phyloP scores from a whole-genome alignment of 2,113 vertebrate genomes.

The Perognathus longimembris region DNA sequence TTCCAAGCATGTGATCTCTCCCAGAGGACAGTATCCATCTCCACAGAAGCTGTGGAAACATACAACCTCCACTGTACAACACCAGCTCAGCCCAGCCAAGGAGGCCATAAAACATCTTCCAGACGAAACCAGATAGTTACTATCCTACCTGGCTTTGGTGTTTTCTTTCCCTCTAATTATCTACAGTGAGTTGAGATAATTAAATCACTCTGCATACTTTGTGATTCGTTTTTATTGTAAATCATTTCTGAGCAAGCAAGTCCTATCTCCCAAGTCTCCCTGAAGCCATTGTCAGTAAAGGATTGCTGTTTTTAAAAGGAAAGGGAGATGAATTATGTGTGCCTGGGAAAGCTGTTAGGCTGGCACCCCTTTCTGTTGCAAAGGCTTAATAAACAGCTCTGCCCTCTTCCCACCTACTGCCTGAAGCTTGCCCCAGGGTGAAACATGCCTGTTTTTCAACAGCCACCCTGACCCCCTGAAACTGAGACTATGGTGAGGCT shows the following conservation, averaged over 20 bases:
- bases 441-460: background rate
- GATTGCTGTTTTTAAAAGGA: slow-evolving; percentile 11
- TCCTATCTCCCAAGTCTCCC: background rate
- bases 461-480: background rate
- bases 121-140: slow-evolving; percentile 46
- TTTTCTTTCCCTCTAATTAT: background rate
- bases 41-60: background rate
- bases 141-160: slow-evolving; percentile 37
- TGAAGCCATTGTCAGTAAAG: background rate
- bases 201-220: slow-evolving; percentile 65
- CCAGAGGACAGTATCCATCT: background rate
- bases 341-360: background rate
- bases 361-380: background rate
- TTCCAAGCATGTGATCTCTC: background rate
- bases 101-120: background rate
- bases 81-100: background rate
- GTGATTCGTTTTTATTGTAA: slow-evolving; percentile 41
- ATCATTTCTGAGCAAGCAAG: slow-evolving; percentile 8
- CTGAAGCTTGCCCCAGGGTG: background rate
- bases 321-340: slow-evolving; percentile 24
- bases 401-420: background rate
- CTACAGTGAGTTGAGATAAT: slow-evolving; percentile 52
- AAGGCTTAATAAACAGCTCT: background rate
- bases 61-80: background rate
- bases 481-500: background rate